Evolutionary conservation across 2,888 invertebrate species (phyloP).

Genomic region (Cabera pusaria): DNA sequence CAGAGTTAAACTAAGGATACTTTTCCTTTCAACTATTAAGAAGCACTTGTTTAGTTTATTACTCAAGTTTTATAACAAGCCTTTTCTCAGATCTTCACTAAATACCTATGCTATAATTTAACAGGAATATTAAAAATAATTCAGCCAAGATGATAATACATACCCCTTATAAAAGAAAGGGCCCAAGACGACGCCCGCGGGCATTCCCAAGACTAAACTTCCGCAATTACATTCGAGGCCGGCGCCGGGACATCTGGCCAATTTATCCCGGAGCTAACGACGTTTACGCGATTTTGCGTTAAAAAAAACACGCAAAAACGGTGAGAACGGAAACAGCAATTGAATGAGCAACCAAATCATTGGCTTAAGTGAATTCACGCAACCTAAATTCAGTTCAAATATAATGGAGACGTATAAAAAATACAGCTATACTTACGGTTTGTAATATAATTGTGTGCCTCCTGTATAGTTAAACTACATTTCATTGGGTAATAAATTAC

Average conservation of each 20-base stretch:
- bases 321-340: constrained; percentile 21
- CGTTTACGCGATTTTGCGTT: constrained; percentile 28
- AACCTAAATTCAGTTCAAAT: constrained; percentile 4
- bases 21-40: no score
- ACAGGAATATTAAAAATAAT: constrained; percentile 21
- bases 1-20: no score
- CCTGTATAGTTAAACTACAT: no score
- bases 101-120: constrained; percentile 1
- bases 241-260: constrained; percentile 55
- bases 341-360: constrained; percentile 14
- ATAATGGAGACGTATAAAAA: neutral
- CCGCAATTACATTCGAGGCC: constrained; percentile 65
- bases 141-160: no score
- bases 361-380: constrained; percentile 3
- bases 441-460: no score
- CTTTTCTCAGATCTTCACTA: no score
- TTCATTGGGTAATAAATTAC: no score
- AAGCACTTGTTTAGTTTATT: no score
- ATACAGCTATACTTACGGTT: no score
- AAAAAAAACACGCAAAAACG: constrained; percentile 16
- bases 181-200: constrained; percentile 28
- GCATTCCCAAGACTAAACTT: constrained; percentile 42
- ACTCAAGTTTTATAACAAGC: no score
- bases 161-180: constrained; percentile 32
- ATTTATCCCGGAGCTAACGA: constrained; percentile 65